Evolutionary conservation across 2,888 invertebrate species (phyloP), one percentile per base, ranked within the genome.

Genomic region (Melinaea menophilus): DNA sequence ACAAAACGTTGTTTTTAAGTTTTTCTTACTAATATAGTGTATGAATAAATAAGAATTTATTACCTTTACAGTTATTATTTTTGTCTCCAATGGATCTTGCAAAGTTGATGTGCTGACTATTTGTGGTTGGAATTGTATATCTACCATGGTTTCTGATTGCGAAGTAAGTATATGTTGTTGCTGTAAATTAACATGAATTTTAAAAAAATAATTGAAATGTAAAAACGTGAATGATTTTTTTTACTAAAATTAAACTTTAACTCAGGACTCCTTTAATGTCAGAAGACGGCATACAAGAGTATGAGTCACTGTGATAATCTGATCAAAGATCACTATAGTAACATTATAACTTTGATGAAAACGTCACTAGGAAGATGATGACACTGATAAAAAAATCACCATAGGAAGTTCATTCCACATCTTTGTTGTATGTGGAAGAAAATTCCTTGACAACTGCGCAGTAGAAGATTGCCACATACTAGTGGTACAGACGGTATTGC

Each of bases 61-160:
- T 76, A 88, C 89, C 84, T 87, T 86, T 0, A 86, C 73, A 63
- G 84, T 68, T 57, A 87, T 78, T 63, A 79, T 72, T 73, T 83
- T 85, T 45, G 80, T 74, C 58, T 79, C 59, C 5, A 63, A n/a
- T n/a, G 45, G 73, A 7, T 76, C 63, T 31, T 73, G 65, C 66
- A 66, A 59, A 11, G 70, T 60, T 5, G 63, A 66, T 22, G 76
- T 59, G 33, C 48, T 65, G 12, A 67, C 51, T 33, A 64, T 59
- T 62, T 79, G 78, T 34, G 75, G 69, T 9, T 80, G 78, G 65
- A 79, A 78, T 62, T 80, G 80, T 60, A 85, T 64, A 55, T 86
- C 83, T 59, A 85, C 71, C 74, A 82, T 77, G 5, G 79, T 76
- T 13, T 82, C 82, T 0, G 79, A 73, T 64, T 81, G 80, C 48